Evolutionary conservation across 1,140 invertebrate genomes (phyloP).

Genomic region (Macrostomum lignano): DNA sequence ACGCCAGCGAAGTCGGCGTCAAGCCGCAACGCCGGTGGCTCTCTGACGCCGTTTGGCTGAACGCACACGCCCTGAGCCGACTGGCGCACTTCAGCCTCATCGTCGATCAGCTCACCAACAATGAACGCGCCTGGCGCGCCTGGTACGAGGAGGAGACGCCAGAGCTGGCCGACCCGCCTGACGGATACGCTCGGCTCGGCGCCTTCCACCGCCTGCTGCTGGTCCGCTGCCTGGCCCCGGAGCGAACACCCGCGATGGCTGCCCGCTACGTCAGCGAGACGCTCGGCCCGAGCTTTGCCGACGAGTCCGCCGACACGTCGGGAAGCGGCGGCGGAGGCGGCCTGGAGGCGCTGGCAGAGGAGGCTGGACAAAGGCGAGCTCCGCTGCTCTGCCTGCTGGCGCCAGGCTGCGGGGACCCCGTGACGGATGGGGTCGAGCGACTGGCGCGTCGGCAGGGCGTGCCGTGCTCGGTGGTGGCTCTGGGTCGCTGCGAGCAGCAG

Average conservation of each 20-base stretch:
- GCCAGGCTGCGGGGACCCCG: too few species aligned
- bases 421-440: too few species aligned
- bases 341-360: too few species aligned
- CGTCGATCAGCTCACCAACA: slow-evolving; percentile 46
- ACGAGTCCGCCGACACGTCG: too few species aligned
- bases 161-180: slow-evolving; percentile 59
- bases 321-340: too few species aligned
- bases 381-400: too few species aligned
- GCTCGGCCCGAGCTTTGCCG: slow-evolving; percentile 51
- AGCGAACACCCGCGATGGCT: slow-evolving; percentile 62
- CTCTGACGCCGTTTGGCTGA: slow-evolving; percentile 74
- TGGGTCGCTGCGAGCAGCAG: too few species aligned
- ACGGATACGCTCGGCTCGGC: slow-evolving; percentile 54
- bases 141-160: slow-evolving; percentile 80
- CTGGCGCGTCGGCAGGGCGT: too few species aligned
- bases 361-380: too few species aligned
- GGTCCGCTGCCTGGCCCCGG: slow-evolving; percentile 66
- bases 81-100: slow-evolving; percentile 47
- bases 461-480: too few species aligned
- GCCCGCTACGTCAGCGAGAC: slow-evolving; percentile 63
- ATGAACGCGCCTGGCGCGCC: slow-evolving; percentile 45
- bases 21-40: slow-evolving; percentile 87
- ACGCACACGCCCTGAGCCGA: slow-evolving; percentile 58
- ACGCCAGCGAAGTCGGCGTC: slow-evolving; percentile 58
- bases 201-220: slow-evolving; percentile 58